A percentile compares a stretch with the other conserved stretches of the same genome.
phyloP scores from a whole-genome alignment of 2,113 vertebrate genomes.

The Sardina pilchardus region DNA sequence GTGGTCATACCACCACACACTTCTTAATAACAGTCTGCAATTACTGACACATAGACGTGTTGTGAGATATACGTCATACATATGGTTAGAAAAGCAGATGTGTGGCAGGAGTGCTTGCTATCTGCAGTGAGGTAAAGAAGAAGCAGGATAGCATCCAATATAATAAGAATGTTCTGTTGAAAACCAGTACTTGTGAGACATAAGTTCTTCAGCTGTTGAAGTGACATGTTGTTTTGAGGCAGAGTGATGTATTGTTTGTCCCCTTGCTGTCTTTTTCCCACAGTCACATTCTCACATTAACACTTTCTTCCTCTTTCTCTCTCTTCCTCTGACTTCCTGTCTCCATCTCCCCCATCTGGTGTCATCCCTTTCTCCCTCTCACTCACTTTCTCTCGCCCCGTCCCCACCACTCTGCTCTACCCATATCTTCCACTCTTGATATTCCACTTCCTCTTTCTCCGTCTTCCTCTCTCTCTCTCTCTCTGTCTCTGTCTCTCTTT shows the following conservation, averaged over 20 bases:
- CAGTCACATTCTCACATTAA: neutral
- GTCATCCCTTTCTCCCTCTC: neutral
- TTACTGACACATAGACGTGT: neutral
- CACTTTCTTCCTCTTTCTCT: neutral
- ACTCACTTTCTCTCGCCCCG: neutral
- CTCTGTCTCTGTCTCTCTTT: neutral
- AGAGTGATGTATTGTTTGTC: neutral
- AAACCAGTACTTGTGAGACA: neutral
- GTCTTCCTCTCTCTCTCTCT: neutral
- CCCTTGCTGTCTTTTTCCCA: neutral
- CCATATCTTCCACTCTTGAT: neutral
- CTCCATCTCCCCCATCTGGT: neutral
- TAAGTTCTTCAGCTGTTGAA: neutral
- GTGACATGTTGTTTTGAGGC: neutral
- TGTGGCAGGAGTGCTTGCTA: too few species aligned
- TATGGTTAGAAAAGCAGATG: too few species aligned
- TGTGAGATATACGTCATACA: neutral
- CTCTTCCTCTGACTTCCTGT: neutral
- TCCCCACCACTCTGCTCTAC: neutral
- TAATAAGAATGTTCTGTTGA: neutral
- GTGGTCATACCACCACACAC: neutral
- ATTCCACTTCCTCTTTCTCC: neutral
- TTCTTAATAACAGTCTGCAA: neutral
- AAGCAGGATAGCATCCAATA: neutral
- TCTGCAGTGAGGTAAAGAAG: neutral